Base-by-base conservation (phyloP, 2,888 invertebrate species). In the Cremastobaeus sp. region DNA sequence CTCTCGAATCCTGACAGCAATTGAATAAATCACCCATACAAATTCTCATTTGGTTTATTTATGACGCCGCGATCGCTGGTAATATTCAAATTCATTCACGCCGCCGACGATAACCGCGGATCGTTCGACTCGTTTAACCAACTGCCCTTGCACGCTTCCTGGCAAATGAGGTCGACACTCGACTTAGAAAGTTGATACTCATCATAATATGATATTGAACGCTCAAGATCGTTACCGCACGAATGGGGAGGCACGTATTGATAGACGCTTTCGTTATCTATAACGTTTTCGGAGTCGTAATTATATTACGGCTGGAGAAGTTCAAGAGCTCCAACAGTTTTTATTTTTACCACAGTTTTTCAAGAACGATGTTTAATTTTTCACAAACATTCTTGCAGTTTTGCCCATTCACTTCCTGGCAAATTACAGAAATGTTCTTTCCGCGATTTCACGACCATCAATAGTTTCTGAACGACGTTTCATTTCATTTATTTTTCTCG, bases 131-230 rank as follows among this genome's bases (percentile, higher is more conserved):
- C 62, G 45, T 14, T 37, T 12, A 14, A 20, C 62, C 54, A 62
- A 66, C 70, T 54, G 47, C 60, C 57, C 55, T 54, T 47, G 54
- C 64, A 74, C 74, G 65, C 66, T 64, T 47, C 30, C 25, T 25
- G 34, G 39, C 60, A 70, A 69, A 70, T 66, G 60, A 74, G 70
- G 74, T 74, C 45, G 60, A 65, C 66, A 66, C 50, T 66, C 41
- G 55, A 21, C 74, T 70, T 70, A 70, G 57, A 66, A 74, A 70
- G 69, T 74, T 74, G 41, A 59, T 54, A 64, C 62, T 71, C 62
- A 62, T 74, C 60, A 74, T 50, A 59, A 55, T 43, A 64, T 60
- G 48, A 69, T 70, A 69, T 69, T 54, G 54, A 54, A 47, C 37
- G 21, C 30, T 34, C 37, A 54, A 60, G 52, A 64, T 74, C 64